These are phyloP conservation scores for Sinhomidia bicolor DNA, from an alignment of 2,888 invertebrate species.

Conservation along the genomic window DNA sequence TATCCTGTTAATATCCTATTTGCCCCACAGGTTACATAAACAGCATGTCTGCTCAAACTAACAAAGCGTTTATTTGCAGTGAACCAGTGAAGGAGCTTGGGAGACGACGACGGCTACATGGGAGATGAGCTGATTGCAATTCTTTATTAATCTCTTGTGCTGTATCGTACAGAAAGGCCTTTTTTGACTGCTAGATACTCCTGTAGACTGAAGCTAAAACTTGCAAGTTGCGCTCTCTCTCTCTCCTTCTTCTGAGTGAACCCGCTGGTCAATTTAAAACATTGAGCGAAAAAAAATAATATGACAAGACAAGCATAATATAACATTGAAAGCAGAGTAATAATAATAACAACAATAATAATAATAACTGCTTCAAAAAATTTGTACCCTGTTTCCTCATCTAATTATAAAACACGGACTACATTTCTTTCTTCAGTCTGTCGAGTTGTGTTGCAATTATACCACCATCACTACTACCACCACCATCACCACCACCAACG, in stretches of 20 bases:
- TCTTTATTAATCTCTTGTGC: constrained; percentile 22
- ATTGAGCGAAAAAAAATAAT: background rate
- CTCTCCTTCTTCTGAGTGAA: background rate
- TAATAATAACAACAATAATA: no score
- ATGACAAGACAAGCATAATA: background rate
- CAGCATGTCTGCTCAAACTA: constrained; percentile 16
- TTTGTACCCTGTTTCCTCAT: constrained; percentile 42
- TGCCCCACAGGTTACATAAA: constrained; percentile 60
- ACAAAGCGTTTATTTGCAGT: constrained; percentile 55
- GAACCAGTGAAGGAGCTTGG: background rate
- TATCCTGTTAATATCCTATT: constrained; percentile 70
- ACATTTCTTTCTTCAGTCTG: background rate
- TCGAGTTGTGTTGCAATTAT: background rate
- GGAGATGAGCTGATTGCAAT: constrained; percentile 20
- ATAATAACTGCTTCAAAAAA: background rate
- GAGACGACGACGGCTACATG: background rate
- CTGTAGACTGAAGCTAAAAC: background rate
- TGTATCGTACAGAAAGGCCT: no score
- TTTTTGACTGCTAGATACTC: no score
- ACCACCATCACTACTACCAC: no score
- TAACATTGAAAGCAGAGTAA: background rate
- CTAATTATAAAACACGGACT: constrained; percentile 34
- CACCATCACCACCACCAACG: background rate
- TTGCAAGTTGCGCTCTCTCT: background rate
- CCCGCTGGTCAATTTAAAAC: constrained; percentile 23